Evolutionary conservation across 2,113 vertebrate species (phyloP).

Genomic region (Chascanopsetta lugubris): DNA sequence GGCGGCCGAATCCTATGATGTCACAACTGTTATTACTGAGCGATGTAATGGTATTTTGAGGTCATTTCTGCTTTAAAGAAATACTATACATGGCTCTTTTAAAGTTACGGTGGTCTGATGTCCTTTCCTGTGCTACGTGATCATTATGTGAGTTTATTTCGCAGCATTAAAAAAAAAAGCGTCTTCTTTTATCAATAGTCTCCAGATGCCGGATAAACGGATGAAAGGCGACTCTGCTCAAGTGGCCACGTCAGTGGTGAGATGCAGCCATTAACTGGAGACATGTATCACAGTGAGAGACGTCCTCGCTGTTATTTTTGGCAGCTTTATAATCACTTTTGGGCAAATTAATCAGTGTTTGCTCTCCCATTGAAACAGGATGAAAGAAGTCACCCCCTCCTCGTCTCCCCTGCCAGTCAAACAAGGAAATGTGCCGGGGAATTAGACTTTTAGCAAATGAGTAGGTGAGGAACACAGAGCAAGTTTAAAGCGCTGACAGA

Average conservation of each 20-base stretch:
- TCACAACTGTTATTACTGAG: too few species aligned
- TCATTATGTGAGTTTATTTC: not conserved
- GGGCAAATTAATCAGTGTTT: slow-evolving; percentile 61
- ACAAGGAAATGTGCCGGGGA: slow-evolving; percentile 36
- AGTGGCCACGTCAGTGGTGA: slow-evolving; percentile 25
- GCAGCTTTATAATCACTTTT: slow-evolving; percentile 57
- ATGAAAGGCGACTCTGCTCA: not conserved
- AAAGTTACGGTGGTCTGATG: not conserved
- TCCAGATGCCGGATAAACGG: not conserved
- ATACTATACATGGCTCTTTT: too few species aligned
- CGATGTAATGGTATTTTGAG: too few species aligned
- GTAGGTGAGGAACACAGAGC: slow-evolving; percentile 14
- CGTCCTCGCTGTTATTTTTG: slow-evolving; percentile 29
- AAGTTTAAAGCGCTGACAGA: slow-evolving; percentile 9
- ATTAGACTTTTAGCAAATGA: slow-evolving; percentile 53
- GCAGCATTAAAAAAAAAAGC: not conserved
- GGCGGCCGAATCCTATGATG: too few species aligned
- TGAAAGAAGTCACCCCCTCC: slow-evolving; percentile 35
- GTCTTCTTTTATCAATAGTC: not conserved
- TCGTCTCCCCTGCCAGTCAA: slow-evolving; percentile 48
- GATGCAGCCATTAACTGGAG: not conserved
- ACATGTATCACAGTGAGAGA: slow-evolving; percentile 33
- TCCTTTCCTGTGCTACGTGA: not conserved
- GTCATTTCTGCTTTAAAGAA: too few species aligned
- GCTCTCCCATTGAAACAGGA: slow-evolving; percentile 27